Conservation (phyloP, 1,140 invertebrate species). For the Agrilus planipennis region DNA sequence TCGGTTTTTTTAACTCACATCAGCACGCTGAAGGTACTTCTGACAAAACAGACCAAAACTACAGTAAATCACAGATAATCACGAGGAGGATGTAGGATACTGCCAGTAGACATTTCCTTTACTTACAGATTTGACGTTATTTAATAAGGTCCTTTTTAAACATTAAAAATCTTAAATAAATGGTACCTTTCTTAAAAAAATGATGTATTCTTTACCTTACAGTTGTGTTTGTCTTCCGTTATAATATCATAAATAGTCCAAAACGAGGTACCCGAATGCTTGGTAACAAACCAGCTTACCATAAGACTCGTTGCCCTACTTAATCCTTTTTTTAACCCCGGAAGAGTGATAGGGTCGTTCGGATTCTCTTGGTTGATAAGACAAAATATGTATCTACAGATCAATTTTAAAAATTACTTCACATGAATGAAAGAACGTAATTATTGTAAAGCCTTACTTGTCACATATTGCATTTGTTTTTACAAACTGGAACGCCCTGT, state of each 20-base stretch:
- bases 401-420: background rate
- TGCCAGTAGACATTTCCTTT: too few relatives aligned
- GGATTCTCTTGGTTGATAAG: background rate
- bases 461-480: conserved; percentile 56
- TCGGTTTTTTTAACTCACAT: too few relatives aligned
- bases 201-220: too few relatives aligned
- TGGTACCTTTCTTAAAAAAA: too few relatives aligned
- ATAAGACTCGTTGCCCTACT: background rate
- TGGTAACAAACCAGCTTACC: background rate
- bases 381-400: background rate
- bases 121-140: too few relatives aligned
- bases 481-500: conserved; percentile 62
- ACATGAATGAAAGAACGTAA: background rate
- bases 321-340: background rate
- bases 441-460: conserved; percentile 26
- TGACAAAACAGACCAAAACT: too few relatives aligned
- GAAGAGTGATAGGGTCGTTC: background rate
- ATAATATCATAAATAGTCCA: background rate
- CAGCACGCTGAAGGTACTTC: too few relatives aligned
- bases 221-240: background rate
- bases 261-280: background rate
- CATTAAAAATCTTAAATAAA: too few relatives aligned
- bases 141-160: too few relatives aligned
- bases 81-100: too few relatives aligned
- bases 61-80: too few relatives aligned